These are phyloP conservation scores for Ascaphus truei DNA, from an alignment of 2,113 vertebrate genomes.

Conservation along the genomic window DNA sequence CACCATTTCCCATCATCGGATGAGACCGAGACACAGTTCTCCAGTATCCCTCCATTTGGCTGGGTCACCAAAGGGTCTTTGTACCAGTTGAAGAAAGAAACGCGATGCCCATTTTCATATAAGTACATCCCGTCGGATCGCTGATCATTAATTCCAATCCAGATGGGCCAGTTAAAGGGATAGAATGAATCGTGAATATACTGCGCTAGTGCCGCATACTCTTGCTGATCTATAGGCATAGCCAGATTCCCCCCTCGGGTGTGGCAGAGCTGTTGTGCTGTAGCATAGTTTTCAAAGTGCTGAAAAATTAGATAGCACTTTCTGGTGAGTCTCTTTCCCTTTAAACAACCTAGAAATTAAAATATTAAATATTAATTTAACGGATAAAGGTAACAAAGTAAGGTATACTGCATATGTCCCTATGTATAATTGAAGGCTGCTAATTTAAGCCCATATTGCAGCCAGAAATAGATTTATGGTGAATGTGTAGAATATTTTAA, in stretches of 20 bases:
- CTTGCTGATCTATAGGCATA: conserved; percentile 72
- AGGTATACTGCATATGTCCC: too few relatives aligned
- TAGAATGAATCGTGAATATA: conserved; percentile 73
- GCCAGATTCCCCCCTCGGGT: conserved; percentile 77
- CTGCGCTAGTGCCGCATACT: conserved; percentile 70
- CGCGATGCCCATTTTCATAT: conserved; percentile 75
- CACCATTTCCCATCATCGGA: conserved; percentile 89
- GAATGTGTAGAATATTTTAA: conserved; percentile 2
- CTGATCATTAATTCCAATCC: conserved; percentile 83
- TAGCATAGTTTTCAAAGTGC: conserved; percentile 65
- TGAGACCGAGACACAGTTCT: conserved; percentile 86
- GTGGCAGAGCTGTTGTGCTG: conserved; percentile 67
- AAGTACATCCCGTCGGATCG: conserved; percentile 76
- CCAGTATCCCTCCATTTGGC: conserved; percentile 77
- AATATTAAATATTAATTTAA: too few relatives aligned
- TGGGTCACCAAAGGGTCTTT: conserved; percentile 75
- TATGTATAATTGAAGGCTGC: too few relatives aligned
- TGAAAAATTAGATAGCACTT: conserved; percentile 83
- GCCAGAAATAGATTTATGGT: background rate
- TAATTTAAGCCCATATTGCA: background rate
- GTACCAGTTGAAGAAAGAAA: conserved; percentile 84
- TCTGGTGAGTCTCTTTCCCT: conserved; percentile 68
- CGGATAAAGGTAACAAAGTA: too few relatives aligned
- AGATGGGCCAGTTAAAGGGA: conserved; percentile 83
- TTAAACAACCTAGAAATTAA: conserved; percentile 69